Conservation (phyloP, 1,140 invertebrate species). For the Olivierus martensii region DNA sequence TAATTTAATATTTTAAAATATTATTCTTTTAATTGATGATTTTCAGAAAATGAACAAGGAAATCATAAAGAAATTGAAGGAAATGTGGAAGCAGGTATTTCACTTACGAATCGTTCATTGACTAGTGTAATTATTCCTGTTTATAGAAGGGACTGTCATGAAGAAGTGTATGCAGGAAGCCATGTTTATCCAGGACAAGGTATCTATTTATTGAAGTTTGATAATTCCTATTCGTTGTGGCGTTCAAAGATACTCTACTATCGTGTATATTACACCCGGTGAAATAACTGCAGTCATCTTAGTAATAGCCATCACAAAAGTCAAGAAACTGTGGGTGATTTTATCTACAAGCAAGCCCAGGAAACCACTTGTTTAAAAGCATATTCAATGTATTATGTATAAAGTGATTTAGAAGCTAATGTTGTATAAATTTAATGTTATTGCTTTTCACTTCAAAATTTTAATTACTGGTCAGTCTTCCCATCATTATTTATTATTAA, state of each 20-base stretch:
- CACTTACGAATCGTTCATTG: no score
- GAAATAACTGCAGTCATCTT: background rate
- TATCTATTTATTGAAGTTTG: constrained; percentile 96
- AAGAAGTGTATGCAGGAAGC: constrained; percentile 93
- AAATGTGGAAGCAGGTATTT: no score
- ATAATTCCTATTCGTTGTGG: constrained; percentile 99
- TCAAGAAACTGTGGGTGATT: background rate
- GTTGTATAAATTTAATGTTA: background rate
- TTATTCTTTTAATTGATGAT: no score
- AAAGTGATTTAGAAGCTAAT: background rate
- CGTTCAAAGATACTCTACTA: constrained; percentile 98
- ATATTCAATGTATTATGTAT: background rate
- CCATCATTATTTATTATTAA: no score
- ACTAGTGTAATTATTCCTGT: constrained; percentile 71
- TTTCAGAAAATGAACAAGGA: no score
- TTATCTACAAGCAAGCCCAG: background rate
- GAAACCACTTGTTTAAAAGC: background rate
- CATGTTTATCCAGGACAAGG: constrained; percentile 94
- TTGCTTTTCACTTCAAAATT: background rate
- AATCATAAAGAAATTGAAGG: no score
- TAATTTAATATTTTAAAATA: no score
- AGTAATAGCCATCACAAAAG: background rate
- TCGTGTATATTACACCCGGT: constrained; percentile 84
- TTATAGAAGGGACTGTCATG: constrained; percentile 88
- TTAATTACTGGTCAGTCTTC: background rate